A percentile compares a stretch with the other conserved stretches of the same genome.
Conservation (phyloP, 1,140 invertebrate genomes). For the Drosophila varians region DNA sequence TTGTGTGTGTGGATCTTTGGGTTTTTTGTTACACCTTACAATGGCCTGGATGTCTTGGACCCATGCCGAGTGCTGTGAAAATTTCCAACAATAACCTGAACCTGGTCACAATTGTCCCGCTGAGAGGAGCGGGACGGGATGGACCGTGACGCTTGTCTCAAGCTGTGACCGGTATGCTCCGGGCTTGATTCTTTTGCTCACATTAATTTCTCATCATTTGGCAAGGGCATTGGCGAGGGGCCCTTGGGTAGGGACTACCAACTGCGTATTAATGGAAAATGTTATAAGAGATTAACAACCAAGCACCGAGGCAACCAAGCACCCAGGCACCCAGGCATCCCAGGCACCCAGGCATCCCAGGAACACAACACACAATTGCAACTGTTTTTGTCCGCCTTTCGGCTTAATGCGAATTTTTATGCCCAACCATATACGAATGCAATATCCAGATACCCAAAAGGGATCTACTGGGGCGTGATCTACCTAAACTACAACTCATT, state of each 20-base stretch:
- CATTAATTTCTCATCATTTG: conserved; percentile 82
- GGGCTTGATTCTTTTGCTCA: conserved; percentile 50
- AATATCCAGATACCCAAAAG: conserved; percentile 39
- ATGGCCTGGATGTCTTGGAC: conserved; percentile 41
- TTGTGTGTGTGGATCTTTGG: conserved; percentile 65
- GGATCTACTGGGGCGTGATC: conserved; percentile 55
- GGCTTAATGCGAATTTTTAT: conserved; percentile 74
- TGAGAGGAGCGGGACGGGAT: conserved; percentile 22
- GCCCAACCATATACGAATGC: conserved; percentile 57
- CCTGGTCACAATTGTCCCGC: conserved; percentile 68
- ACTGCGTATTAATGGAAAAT: conserved; percentile 79
- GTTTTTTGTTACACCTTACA: conserved; percentile 80
- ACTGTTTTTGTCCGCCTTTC: conserved; percentile 55
- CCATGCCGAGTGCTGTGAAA: conserved; percentile 76
- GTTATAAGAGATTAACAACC: conserved; percentile 71
- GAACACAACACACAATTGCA: conserved; percentile 64
- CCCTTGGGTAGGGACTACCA: conserved; percentile 49
- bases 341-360: conserved; percentile 9
- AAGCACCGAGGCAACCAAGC: conserved; percentile 37
- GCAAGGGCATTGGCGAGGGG: conserved; percentile 22
- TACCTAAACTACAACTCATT: conserved; percentile 70
- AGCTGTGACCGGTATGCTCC: conserved; percentile 53
- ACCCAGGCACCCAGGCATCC: too few relatives aligned
- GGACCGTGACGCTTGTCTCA: conserved; percentile 63
- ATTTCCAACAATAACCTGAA: conserved; percentile 70